Evolutionary conservation across 1,140 invertebrate species (phyloP).

Genomic region (Caenorhabditis remanei): DNA sequence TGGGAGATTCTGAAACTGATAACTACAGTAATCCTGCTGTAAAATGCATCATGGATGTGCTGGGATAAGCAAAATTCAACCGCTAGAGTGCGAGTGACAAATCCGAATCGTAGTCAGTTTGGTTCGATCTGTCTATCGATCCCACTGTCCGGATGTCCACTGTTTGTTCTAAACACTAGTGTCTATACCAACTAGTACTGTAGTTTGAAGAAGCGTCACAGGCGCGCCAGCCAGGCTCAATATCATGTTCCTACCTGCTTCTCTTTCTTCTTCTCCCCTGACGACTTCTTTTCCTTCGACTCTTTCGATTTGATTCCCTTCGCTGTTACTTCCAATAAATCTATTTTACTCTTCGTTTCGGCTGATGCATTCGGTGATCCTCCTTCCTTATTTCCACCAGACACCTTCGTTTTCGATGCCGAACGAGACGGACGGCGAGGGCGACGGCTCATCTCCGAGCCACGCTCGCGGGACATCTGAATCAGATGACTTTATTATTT

Average conservation of each 20-base stretch:
- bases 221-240: no score
- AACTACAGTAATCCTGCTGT: no score
- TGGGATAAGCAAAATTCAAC: no score
- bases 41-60: no score
- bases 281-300: neutral
- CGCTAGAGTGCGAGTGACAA: no score
- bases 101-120: no score
- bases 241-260: neutral
- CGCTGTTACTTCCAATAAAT: conserved; percentile 17
- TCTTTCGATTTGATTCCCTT: neutral
- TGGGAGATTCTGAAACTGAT: neutral
- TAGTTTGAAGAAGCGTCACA: no score
- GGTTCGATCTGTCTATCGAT: no score
- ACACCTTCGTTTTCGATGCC: neutral
- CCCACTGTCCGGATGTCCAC: no score
- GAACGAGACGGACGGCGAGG: neutral
- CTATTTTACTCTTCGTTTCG: neutral
- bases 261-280: neutral
- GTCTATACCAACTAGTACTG: no score
- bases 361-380: neutral
- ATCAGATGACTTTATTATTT: no score
- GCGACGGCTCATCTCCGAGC: neutral
- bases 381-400: neutral
- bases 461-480: neutral
- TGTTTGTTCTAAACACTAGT: no score